phyloP scores from a whole-genome alignment of 2,888 invertebrate genomes.

The Agrotis clavis region DNA sequence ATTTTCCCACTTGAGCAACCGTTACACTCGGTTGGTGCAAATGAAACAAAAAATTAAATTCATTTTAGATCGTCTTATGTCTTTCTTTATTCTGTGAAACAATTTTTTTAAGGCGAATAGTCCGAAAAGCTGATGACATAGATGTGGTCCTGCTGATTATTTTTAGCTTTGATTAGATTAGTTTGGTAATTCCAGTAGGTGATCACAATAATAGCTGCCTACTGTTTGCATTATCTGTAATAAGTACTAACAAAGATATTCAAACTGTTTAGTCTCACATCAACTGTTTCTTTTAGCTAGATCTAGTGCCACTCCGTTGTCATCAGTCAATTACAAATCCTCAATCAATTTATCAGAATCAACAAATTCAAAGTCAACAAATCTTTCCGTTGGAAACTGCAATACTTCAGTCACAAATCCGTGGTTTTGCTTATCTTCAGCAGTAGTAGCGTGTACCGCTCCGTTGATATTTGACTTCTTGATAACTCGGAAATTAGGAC shows the following conservation, averaged over 20 bases:
- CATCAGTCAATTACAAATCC: constrained; percentile 7
- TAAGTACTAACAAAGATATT: no score
- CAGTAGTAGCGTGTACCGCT: constrained; percentile 72
- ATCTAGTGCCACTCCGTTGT: no score
- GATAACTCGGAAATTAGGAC: constrained; percentile 86
- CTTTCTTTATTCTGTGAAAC: constrained; percentile 18
- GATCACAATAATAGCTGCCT: no score
- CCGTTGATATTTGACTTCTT: constrained; percentile 82
- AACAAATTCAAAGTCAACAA: constrained; percentile 24
- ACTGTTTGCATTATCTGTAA: no score
- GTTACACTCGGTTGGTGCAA: constrained; percentile 67
- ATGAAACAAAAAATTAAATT: constrained; percentile 62
- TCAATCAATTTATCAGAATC: constrained; percentile 6
- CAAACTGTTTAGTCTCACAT: no score
- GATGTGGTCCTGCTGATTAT: no score
- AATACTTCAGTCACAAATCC: constrained; percentile 60
- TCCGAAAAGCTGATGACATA: constrained; percentile 11
- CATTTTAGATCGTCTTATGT: constrained; percentile 51
- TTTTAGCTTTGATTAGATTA: neutral
- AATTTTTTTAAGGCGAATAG: neutral
- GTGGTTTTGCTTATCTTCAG: constrained; percentile 73
- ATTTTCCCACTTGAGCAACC: constrained; percentile 75
- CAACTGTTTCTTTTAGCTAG: no score
- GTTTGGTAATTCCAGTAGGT: neutral
- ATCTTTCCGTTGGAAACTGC: constrained; percentile 33